Evolutionary conservation across 2,888 invertebrate genomes (phyloP), one percentile per base, ranked within the genome.

Genomic region (Cryptophagus acutangulus): DNA sequence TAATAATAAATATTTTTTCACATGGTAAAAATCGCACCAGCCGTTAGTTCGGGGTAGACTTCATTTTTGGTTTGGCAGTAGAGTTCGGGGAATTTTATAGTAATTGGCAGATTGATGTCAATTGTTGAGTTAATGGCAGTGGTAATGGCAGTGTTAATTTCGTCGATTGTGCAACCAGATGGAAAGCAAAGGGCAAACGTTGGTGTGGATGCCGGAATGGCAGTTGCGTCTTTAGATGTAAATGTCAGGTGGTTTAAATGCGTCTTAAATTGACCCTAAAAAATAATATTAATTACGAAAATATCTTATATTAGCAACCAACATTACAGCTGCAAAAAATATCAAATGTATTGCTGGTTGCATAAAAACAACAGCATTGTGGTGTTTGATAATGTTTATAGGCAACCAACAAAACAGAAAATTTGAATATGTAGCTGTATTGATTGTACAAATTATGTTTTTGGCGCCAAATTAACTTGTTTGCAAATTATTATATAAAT

Each of bases 111-210:
- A 31, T 37, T 10, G 1, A 26, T 2, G 1, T 28, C 36, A 8
- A 24, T 4, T n/a, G 15, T 3, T 6, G n/a, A 1, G 2, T 10
- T 2, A n/a, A 43, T 17, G 5, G 37, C 6, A 3, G 3, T 14
- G 16, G 61, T 33, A 61, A 64, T 53, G 55, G 63, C 35, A 51
- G 58, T 40, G 67, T 70, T 14, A 74, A 49, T 1, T 74, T 72
- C 46, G 71, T 71, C 2, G 75, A 33, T 31, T 1, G 38, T 25
- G 13, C 45, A 45, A 2, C 34, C 38, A 25, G 33, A 20, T 10
- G 45, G 45, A 8, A 45, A 3, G 30, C 45, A 45, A 10, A 45
- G 9, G 12, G 41, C 41, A 36, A 40, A 45, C 6, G 29, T 18
- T 3, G 45, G 45, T 8, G 12, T 31, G 16, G 13, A 31, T 4